phyloP scores from a whole-genome alignment of 2,797 vertebrate genomes.

The Vipera latastei region DNA sequence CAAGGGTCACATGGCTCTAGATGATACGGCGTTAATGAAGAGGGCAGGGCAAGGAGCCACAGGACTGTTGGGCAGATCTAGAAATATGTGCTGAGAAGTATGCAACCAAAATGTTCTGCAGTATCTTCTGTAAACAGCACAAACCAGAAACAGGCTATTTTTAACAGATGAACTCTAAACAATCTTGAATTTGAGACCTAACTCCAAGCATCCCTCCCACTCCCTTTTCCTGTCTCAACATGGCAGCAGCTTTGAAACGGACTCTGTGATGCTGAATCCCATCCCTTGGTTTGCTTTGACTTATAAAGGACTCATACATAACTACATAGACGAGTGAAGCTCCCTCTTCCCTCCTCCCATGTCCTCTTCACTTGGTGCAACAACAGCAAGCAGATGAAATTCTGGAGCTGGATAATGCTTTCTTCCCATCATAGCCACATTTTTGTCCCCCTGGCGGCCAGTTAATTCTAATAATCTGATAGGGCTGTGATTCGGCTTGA shows the following conservation, averaged over 20 bases:
- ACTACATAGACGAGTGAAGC: not conserved
- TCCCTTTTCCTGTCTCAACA: not conserved
- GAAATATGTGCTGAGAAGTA: slow-evolving; percentile 9
- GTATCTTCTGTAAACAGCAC: not conserved
- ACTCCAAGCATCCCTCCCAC: not conserved
- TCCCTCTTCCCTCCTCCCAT: not conserved
- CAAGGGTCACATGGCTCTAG: not conserved
- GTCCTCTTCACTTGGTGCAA: not conserved
- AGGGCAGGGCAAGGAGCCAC: not conserved
- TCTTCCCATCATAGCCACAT: not conserved
- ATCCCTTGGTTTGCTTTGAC: not conserved
- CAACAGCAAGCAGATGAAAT: not conserved
- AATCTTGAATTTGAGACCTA: slow-evolving; percentile 15
- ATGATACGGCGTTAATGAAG: slow-evolving; percentile 2
- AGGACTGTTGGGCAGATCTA: not conserved
- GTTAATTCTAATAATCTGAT: slow-evolving; percentile 3
- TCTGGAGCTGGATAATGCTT: not conserved
- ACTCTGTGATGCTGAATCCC: not conserved
- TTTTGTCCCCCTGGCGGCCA: not conserved
- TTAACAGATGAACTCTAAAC: slow-evolving; percentile 29
- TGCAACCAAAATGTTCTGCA: slow-evolving; percentile 11
- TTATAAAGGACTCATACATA: too few relatives aligned
- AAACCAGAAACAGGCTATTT: slow-evolving; percentile 20
- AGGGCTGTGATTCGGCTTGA: not conserved
- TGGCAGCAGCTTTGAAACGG: not conserved